A percentile compares a stretch with the other conserved stretches of the same genome.
Evolutionary conservation across 2,888 invertebrate species (phyloP).

Genomic region (Gisinianus flammeolus): DNA sequence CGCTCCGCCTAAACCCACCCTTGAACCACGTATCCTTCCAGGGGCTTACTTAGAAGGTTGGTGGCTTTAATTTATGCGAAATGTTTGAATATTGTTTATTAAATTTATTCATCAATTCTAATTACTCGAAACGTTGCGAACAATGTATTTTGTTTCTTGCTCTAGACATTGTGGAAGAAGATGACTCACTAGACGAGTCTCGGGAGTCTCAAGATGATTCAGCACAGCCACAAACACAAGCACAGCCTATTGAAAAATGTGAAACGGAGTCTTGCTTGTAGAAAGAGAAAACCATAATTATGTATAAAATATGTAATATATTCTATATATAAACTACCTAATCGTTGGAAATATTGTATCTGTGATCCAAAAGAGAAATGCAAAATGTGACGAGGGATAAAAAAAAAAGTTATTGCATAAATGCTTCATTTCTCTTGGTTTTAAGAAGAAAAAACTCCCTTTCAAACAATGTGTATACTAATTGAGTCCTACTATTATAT

Average conservation of each 20-base stretch:
- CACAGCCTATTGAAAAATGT: not conserved
- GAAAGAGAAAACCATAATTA: not conserved
- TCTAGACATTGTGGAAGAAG: slow-evolving; percentile 51
- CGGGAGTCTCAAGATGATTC: slow-evolving; percentile 24
- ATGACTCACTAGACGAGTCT: slow-evolving; percentile 46
- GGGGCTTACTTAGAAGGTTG: slow-evolving; percentile 52
- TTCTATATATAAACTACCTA: too few relatives aligned
- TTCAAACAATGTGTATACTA: slow-evolving; percentile 5
- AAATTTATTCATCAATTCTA: too few relatives aligned
- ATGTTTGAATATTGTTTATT: too few relatives aligned
- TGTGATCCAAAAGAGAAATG: slow-evolving; percentile 21
- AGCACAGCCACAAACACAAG: not conserved
- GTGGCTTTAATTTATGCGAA: too few relatives aligned
- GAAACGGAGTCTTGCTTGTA: slow-evolving; percentile 8
- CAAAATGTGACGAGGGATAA: not conserved
- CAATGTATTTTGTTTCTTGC: too few relatives aligned
- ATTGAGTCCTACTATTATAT: slow-evolving; percentile 3
- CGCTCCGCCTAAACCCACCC: slow-evolving; percentile 53
- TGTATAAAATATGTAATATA: too few relatives aligned
- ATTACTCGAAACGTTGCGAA: too few relatives aligned
- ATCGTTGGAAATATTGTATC: slow-evolving; percentile 1
- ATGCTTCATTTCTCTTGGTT: slow-evolving; percentile 4
- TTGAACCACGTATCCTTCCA: slow-evolving; percentile 46
- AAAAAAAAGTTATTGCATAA: not conserved
- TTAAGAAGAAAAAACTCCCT: not conserved